Evolutionary conservation across 2,113 vertebrate species (phyloP).

Genomic region (Calypte anna): DNA sequence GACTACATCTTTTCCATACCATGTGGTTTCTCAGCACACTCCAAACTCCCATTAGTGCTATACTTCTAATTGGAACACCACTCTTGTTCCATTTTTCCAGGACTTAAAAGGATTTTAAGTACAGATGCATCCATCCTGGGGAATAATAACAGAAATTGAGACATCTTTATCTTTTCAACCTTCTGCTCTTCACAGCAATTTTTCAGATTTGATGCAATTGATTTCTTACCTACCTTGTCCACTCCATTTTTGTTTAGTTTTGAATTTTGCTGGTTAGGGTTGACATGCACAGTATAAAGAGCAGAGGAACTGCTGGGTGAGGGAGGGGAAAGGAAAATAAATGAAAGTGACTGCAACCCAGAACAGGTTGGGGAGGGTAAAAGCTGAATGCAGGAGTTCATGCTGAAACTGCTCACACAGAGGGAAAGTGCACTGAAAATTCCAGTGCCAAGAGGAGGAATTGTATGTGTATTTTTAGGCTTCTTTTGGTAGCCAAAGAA

Average conservation of each 20-base stretch:
- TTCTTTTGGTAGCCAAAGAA: not conserved
- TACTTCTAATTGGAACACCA: not conserved
- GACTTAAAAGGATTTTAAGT: not conserved
- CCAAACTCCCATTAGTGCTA: too few relatives aligned
- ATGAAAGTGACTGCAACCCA: not conserved
- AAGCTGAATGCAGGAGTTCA: not conserved
- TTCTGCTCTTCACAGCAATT: not conserved
- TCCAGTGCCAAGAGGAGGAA: not conserved
- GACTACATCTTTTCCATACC: not conserved
- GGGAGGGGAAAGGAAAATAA: not conserved
- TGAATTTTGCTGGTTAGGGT: not conserved
- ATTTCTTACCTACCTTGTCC: not conserved
- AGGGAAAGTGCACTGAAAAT: not conserved
- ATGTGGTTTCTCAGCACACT: not conserved
- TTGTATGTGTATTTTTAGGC: conserved; percentile 8
- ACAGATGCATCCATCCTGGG: not conserved
- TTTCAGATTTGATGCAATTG: not conserved
- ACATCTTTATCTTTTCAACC: not conserved
- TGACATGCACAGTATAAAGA: not conserved
- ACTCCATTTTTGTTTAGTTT: not conserved
- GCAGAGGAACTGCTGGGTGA: not conserved
- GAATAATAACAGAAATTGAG: not conserved
- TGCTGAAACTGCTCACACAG: not conserved
- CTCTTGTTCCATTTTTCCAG: not conserved
- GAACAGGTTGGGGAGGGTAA: not conserved